Evolutionary conservation across 2,113 vertebrate species (phyloP).

Genomic region (Hepsetus odoe): DNA sequence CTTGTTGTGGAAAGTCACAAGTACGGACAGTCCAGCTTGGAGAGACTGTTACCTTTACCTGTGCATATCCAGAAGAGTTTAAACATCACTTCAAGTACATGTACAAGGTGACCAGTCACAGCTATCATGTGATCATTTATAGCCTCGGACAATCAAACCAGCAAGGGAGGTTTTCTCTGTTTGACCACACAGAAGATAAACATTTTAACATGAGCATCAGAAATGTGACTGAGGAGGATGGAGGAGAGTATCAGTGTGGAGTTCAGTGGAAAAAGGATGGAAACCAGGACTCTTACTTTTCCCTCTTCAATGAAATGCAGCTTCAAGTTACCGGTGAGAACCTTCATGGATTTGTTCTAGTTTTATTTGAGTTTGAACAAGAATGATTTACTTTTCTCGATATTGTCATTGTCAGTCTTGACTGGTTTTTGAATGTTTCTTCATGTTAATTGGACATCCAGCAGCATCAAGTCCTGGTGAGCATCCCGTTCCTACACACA

Average conservation of each 20-base stretch:
- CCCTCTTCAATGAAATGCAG: slow-evolving; percentile 13
- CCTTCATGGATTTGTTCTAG: not conserved
- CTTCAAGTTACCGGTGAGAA: slow-evolving; percentile 41
- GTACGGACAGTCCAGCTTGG: not conserved
- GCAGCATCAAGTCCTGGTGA: not conserved
- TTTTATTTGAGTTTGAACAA: no score
- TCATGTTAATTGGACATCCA: not conserved
- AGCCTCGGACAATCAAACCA: not conserved
- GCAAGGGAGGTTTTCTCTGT: not conserved
- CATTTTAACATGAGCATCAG: slow-evolving; percentile 12
- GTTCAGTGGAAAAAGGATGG: fast-evolving
- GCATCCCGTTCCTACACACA: not conserved
- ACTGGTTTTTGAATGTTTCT: no score
- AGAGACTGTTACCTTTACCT: slow-evolving; percentile 29
- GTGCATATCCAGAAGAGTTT: not conserved
- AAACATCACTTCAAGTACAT: not conserved
- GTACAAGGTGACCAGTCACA: slow-evolving; percentile 8
- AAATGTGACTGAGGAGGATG: not conserved
- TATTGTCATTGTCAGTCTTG: no score
- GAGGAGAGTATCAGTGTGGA: slow-evolving; percentile 45
- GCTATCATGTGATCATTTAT: not conserved
- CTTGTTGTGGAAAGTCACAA: not conserved
- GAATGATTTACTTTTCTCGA: no score
- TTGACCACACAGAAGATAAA: not conserved
- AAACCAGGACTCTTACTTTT: not conserved